Base-by-base conservation (phyloP, 2,888 invertebrate genomes). In the Habroteleia sp. region DNA sequence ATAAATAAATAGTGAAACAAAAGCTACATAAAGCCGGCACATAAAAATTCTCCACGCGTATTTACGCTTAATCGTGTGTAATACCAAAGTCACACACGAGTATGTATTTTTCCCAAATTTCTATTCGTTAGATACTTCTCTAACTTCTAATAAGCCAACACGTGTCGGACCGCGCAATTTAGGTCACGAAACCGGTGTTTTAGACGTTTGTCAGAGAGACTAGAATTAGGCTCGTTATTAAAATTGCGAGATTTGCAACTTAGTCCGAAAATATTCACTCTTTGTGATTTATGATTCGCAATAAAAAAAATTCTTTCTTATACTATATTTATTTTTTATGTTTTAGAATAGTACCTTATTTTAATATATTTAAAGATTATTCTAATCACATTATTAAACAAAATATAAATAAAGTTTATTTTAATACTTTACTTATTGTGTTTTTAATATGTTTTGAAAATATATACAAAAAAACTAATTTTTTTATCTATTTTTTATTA, bases 101-200 rank as follows among this genome's bases (percentile, higher is more conserved):
- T 46, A 20, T 17, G 11, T 7, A 7, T 20, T 7, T 39, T 46
- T 37, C 35, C 27, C 25, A 63, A 50, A 63, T 52, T 63, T 42
- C 50, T 50, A 52, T 50, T 52, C 50, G 63, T 42, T 63, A 42
- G 41, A 33, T 48, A 25, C 42, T 52, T 10, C 29, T 46, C 33
- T 41, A 50, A 52, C 50, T 42, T 63, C 50, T 52, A 63, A 63
- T 52, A 52, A 63, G 50, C 33, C 14, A 52, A 63, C 63, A 63
- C 63, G 63, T 63, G 63, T 50, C 50, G 41, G 10, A 11, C 25
- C 23, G 20, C 11, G 16, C 25, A 25, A 63, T 63, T 50, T 50
- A 16, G 63, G 63, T 63, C 63, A 63, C 50, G 33, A 63, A 50
- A 63, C 50, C 63, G 63, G 63, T 63, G 63, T 42, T 60, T 60